Evolutionary conservation across 1,140 invertebrate genomes (phyloP).

Genomic region (Panagrolaimus sp.): DNA sequence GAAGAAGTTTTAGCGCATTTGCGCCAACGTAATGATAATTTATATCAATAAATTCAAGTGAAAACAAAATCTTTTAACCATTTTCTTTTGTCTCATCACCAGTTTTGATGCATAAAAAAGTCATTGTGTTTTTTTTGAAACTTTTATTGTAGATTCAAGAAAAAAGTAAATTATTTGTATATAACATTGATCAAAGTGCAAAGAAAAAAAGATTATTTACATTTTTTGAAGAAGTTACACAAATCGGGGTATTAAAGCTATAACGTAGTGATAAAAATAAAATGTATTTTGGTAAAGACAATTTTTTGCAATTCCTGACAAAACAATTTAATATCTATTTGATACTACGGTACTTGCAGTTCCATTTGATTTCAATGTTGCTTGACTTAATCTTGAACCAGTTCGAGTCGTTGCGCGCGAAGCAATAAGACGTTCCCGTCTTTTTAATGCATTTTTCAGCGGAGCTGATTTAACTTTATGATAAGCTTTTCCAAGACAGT

Average conservation of each 20-base stretch:
- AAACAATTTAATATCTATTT: background rate
- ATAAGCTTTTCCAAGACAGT: conserved; percentile 30
- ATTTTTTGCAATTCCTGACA: no score
- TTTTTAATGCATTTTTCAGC: conserved; percentile 39
- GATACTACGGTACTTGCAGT: background rate
- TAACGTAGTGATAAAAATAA: no score
- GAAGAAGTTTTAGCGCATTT: conserved; percentile 42
- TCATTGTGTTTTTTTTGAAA: background rate
- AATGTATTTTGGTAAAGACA: no score
- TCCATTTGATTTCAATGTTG: background rate
- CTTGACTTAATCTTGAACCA: background rate
- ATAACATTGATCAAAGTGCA: no score
- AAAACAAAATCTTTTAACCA: no score
- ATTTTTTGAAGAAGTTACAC: background rate
- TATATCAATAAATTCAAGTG: no score
- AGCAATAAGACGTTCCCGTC: conserved; percentile 17
- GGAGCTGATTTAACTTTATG: conserved; percentile 39
- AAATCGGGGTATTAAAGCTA: no score
- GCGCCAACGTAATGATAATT: conserved; percentile 30
- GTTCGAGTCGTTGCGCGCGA: conserved; percentile 1
- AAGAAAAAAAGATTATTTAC: background rate
- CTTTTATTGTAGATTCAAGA: no score
- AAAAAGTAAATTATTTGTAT: no score
- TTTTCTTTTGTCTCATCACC: background rate
- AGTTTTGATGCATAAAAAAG: no score